Conservation (phyloP, 2,797 vertebrate genomes). For the Urosaurus nigricauda region DNA sequence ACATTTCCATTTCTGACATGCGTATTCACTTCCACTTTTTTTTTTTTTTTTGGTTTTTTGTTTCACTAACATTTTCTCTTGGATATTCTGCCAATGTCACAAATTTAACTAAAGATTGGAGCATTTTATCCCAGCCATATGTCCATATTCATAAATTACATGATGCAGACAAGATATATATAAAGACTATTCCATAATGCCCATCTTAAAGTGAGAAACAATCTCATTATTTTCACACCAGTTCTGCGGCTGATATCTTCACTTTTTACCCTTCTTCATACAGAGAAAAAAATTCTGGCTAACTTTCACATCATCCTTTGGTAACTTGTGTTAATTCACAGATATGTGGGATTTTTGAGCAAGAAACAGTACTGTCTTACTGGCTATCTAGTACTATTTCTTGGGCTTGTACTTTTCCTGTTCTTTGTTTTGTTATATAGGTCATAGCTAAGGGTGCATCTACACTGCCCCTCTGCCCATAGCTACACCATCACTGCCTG, state of each 20-base stretch:
- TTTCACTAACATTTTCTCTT: neutral
- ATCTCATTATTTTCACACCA: too few relatives aligned
- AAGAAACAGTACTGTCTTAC: neutral
- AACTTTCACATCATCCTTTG: neutral
- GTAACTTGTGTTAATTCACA: neutral
- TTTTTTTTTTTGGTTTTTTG: neutral
- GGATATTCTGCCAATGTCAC: neutral
- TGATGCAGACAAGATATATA: too few relatives aligned
- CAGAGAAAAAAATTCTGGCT: neutral
- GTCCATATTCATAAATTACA: too few relatives aligned
- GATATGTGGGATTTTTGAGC: neutral
- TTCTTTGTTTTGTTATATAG: neutral
- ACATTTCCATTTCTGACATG: neutral
- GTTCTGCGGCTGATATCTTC: neutral
- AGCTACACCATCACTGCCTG: too few relatives aligned
- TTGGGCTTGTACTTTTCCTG: neutral
- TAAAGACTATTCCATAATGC: too few relatives aligned
- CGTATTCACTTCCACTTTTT: neutral
- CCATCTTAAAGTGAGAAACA: too few relatives aligned
- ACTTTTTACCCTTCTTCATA: too few relatives aligned
- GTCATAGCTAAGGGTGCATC: neutral
- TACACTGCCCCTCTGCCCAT: too few relatives aligned
- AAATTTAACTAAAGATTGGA: too few relatives aligned
- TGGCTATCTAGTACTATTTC: neutral
- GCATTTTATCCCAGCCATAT: too few relatives aligned